Evolutionary conservation across 2,888 invertebrate genomes (phyloP).

Genomic region (Phoronis australis): DNA sequence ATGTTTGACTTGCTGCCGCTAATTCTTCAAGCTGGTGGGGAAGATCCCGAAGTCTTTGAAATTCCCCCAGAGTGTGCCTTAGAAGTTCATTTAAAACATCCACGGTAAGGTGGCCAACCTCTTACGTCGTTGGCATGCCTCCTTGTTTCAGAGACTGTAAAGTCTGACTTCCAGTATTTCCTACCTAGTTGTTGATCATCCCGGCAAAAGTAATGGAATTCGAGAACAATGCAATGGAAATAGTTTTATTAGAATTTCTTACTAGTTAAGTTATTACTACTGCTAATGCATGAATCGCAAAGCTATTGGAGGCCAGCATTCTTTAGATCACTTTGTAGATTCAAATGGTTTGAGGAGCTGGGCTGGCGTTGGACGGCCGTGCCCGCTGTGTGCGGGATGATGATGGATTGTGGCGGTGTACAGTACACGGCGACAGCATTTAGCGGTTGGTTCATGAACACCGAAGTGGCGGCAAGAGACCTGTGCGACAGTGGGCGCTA

Average conservation of each 20-base stretch:
- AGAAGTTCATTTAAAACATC: slow-evolving; percentile 81
- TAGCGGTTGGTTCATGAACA: slow-evolving; percentile 98
- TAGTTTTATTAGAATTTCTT: too few relatives aligned
- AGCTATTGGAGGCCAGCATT: too few relatives aligned
- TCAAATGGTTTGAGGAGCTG: slow-evolving; percentile 81
- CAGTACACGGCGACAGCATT: slow-evolving; percentile 91
- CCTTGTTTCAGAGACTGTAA: too few relatives aligned
- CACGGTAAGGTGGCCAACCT: slow-evolving; percentile 69
- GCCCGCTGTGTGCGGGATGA: slow-evolving; percentile 87
- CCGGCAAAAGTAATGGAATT: too few relatives aligned
- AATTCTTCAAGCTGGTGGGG: slow-evolving; percentile 91
- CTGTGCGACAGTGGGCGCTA: slow-evolving; percentile 81
- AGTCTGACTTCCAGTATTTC: too few relatives aligned
- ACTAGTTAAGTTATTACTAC: too few relatives aligned
- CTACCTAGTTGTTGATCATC: too few relatives aligned
- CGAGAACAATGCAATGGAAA: too few relatives aligned
- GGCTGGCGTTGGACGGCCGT: slow-evolving; percentile 83
- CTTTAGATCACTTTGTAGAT: too few relatives aligned
- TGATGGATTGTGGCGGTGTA: slow-evolving; percentile 91
- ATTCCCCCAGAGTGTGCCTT: slow-evolving; percentile 82
- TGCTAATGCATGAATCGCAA: too few relatives aligned
- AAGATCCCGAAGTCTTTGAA: slow-evolving; percentile 93
- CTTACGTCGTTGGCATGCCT: too few relatives aligned
- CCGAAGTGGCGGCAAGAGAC: slow-evolving; percentile 89
- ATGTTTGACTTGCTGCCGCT: slow-evolving; percentile 85